Evolutionary conservation across 2,797 vertebrate genomes (phyloP), one percentile per base, ranked within the genome.

Genomic region (Graptemys geographica): DNA sequence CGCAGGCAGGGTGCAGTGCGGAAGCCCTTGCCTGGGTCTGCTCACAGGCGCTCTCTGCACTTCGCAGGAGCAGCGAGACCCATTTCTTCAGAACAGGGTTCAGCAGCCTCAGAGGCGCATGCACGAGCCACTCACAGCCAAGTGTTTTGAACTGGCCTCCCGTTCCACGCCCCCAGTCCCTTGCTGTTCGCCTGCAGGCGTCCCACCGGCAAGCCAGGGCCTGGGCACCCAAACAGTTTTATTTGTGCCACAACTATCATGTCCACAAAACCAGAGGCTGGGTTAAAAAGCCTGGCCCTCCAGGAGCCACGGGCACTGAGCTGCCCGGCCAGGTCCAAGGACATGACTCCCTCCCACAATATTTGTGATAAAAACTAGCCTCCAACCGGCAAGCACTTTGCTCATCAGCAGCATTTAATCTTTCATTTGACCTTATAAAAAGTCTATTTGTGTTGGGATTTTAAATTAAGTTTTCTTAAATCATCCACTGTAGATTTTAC

Each of bases 391-490:
- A 93, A 95, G 88, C 81, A 90, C 90, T 92, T 94, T 87, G 95
- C 94, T 96, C 97, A 96, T 93, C 95, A 90, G 91, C 79, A 96
- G 96, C 92, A 62, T 97, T 98, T 98, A 96, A 97, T 97, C 98
- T 98, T 97, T 97, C 97, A 95, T 96, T 93, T 98, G 98, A 98
- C 98, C 98, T 98, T 97, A 97, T 94, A 91, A 97, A 96, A 96
- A 92, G 96, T 89, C 96, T 98, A 96, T 98, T 98, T 98, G 98
- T 96, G 95, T 97, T 97, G 96, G 97, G 97, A 97, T 98, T 98
- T 96, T 97, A 98, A 98, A 98, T 95, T 95, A 97, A 95, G 97
- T 97, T 95, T 59, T 95, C 98, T 95, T 96, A 98, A 97, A 95
- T 95, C 97, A 96, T 93, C 65, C 83, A 79, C 92, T 89, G 76